phyloP scores from a whole-genome alignment of 2,797 vertebrate species.

The Catharus ustulatus region DNA sequence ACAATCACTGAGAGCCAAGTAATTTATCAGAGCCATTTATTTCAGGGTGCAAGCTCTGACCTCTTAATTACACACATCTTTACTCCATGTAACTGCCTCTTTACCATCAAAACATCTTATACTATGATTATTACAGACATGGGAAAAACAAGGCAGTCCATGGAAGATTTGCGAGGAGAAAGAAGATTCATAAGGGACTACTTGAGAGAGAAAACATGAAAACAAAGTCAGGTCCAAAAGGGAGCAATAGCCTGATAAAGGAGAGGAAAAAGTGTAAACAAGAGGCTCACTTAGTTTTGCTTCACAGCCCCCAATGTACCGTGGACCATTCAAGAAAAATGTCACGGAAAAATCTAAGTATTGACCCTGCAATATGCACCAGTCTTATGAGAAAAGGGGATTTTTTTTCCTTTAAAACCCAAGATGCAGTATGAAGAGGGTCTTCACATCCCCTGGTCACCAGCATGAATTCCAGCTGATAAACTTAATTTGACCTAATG shows the following conservation, averaged over 20 bases:
- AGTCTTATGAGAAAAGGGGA: background rate
- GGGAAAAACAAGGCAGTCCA: background rate
- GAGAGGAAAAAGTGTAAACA: background rate
- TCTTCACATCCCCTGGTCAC: background rate
- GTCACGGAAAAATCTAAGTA: background rate
- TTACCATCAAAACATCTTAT: background rate
- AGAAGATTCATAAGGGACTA: background rate
- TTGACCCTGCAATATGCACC: background rate
- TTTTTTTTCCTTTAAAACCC: background rate
- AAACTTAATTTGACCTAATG: conserved; percentile 14
- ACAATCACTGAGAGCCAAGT: background rate
- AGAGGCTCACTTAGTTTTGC: background rate
- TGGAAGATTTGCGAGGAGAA: background rate
- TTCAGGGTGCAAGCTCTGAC: background rate
- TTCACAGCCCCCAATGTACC: background rate
- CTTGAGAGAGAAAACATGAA: conserved; percentile 3
- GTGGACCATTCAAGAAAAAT: background rate
- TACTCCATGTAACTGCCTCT: background rate
- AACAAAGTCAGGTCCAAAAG: background rate
- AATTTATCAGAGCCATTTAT: conserved; percentile 13
- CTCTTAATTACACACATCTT: background rate
- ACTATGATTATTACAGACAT: background rate
- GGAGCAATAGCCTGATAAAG: background rate
- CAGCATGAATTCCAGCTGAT: background rate
- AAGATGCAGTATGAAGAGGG: background rate